Conservation (phyloP, 2,797 vertebrate species). For the Acrossocheilus fasciatus region DNA sequence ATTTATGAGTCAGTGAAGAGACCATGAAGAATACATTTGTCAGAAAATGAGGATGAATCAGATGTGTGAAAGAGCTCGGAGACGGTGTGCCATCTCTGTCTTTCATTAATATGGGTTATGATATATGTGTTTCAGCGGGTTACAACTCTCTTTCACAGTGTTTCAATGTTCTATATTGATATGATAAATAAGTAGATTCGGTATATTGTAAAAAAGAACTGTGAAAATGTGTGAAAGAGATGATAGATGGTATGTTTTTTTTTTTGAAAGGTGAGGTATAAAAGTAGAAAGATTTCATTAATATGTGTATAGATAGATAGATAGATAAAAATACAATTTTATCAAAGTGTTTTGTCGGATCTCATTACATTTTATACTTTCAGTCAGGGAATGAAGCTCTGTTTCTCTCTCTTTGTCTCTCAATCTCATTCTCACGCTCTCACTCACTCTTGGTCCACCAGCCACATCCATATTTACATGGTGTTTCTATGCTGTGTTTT, state of each 20-base stretch:
- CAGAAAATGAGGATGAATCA: constrained; percentile 20
- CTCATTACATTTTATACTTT: neutral
- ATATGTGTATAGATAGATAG: neutral
- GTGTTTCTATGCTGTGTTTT: constrained; percentile 65
- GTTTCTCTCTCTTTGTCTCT: constrained; percentile 28
- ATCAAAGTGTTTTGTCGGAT: neutral
- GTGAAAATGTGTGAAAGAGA: neutral
- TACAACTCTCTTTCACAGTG: constrained; percentile 3
- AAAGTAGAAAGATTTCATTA: neutral
- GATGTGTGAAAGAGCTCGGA: constrained; percentile 56
- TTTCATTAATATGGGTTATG: constrained; percentile 66
- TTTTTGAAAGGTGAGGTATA: neutral
- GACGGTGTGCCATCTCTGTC: constrained; percentile 70
- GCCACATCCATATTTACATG: constrained; percentile 73
- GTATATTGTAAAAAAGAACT: neutral
- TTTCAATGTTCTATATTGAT: neutral
- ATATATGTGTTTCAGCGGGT: constrained; percentile 7
- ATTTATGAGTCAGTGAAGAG: constrained; percentile 16
- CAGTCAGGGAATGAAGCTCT: neutral
- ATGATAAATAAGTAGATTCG: neutral
- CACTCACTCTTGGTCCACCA: constrained; percentile 60
- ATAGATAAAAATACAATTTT: neutral
- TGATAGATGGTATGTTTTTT: neutral
- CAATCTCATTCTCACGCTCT: constrained; percentile 42
- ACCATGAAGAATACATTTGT: constrained; percentile 4